Conservation (phyloP, 2,113 vertebrate species). For the Oreochromis tanganicae region DNA sequence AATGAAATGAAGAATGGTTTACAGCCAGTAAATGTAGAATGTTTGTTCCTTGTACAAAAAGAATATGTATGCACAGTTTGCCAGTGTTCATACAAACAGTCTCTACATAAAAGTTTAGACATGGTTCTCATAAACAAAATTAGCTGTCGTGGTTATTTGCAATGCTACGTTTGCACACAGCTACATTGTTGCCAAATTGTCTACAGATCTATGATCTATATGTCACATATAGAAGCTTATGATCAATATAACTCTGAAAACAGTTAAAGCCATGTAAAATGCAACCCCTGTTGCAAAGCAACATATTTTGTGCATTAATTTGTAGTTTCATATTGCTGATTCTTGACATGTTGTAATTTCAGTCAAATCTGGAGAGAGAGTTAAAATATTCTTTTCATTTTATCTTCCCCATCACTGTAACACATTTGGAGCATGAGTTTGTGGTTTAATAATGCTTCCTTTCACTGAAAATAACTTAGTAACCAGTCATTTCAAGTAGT, state of each 20-base stretch:
- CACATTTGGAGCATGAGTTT: not conserved
- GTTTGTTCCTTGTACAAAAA: not conserved
- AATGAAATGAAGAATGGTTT: not conserved
- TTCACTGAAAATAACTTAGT: not conserved
- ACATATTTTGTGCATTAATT: not conserved
- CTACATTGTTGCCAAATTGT: not conserved
- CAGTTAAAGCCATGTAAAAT: not conserved
- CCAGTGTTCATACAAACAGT: not conserved
- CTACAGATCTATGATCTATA: not conserved
- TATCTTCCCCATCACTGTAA: not conserved
- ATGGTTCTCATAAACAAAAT: not conserved
- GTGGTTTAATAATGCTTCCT: not conserved
- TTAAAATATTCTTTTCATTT: not conserved
- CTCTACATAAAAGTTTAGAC: not conserved
- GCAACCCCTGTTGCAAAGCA: not conserved
- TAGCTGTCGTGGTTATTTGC: not conserved
- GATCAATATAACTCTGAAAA: not conserved
- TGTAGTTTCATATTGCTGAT: not conserved
- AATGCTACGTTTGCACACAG: not conserved
- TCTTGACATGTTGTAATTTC: not conserved
- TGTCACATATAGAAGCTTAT: not conserved
- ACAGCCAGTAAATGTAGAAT: not conserved
- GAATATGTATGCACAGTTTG: not conserved
- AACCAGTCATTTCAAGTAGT: not conserved
- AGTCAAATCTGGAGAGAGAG: not conserved